A percentile compares a stretch with the other conserved stretches of the same genome.
Evolutionary conservation across 2,888 invertebrate genomes (phyloP).

Genomic region (Agonum fuliginosum): DNA sequence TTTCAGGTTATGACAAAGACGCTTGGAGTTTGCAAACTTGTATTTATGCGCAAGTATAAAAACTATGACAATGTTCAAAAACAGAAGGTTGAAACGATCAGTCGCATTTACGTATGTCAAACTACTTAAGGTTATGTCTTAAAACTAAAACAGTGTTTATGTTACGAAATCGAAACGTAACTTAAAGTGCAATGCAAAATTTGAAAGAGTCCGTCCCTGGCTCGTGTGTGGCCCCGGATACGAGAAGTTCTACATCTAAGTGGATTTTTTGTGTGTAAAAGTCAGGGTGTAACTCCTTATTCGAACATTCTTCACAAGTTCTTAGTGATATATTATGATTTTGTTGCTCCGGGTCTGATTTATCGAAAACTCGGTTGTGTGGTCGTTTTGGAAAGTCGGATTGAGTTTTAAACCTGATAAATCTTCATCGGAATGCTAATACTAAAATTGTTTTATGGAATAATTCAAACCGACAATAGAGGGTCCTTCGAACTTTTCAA

Average conservation of each 20-base stretch:
- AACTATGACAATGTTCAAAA: no score
- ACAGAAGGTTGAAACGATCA: no score
- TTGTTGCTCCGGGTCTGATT: slow-evolving; percentile 30
- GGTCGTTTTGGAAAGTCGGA: slow-evolving; percentile 31
- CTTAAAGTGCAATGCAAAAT: no score
- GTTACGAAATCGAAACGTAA: no score
- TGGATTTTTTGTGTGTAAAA: slow-evolving; percentile 40
- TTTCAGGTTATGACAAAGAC: no score
- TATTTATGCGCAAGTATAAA: no score
- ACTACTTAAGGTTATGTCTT: no score
- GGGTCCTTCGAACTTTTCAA: background rate
- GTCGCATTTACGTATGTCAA: no score
- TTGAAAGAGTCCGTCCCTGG: no score
- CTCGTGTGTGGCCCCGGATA: background rate
- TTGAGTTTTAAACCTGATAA: slow-evolving; percentile 38
- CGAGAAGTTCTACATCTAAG: slow-evolving; percentile 30
- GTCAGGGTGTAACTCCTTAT: slow-evolving; percentile 43
- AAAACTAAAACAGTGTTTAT: no score
- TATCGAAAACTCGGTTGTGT: slow-evolving; percentile 21
- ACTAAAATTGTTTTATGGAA: slow-evolving; percentile 35
- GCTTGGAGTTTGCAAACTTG: no score
- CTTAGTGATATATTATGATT: slow-evolving; percentile 42
- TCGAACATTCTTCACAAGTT: slow-evolving; percentile 44
- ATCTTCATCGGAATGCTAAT: slow-evolving; percentile 46
- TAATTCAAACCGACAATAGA: slow-evolving; percentile 5